These are phyloP conservation scores for Adineta ricciae DNA, from an alignment of 2,888 invertebrate species.

Conservation along the genomic window DNA sequence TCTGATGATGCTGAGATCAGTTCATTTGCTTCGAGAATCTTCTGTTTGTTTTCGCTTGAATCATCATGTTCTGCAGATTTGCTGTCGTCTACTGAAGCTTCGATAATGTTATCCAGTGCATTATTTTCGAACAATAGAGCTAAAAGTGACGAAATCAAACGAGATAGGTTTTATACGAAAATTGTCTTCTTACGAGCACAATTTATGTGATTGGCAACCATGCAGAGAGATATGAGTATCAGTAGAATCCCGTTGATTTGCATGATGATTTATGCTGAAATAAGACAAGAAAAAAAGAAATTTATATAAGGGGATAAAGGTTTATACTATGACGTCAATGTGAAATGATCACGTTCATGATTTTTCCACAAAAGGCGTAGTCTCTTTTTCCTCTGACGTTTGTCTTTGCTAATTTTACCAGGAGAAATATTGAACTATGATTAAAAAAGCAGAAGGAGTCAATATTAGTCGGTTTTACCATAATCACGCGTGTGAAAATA, in stretches of 20 bases:
- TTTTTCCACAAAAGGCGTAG: background rate
- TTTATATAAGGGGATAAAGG: background rate
- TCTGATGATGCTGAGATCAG: background rate
- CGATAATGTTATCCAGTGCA: background rate
- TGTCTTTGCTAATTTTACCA: background rate
- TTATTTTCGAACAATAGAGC: background rate
- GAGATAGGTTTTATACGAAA: background rate
- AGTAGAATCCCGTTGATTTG: background rate
- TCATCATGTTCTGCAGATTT: too few relatives aligned
- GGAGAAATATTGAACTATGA: background rate
- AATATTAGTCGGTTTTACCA: too few relatives aligned
- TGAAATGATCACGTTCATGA: background rate
- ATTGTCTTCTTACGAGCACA: background rate
- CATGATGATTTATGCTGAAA: background rate
- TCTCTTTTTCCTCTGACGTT: background rate
- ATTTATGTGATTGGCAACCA: background rate
- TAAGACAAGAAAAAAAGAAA: background rate
- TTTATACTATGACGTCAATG: background rate
- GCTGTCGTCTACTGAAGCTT: background rate
- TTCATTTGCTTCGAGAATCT: background rate
- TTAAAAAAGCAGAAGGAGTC: too few relatives aligned
- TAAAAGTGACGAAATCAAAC: background rate
- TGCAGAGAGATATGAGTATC: background rate
- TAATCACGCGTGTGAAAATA: too few relatives aligned
- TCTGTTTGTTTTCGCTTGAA: background rate